Conservation (phyloP, 1,140 invertebrate genomes). For the Leptestheria dahalacensis region DNA sequence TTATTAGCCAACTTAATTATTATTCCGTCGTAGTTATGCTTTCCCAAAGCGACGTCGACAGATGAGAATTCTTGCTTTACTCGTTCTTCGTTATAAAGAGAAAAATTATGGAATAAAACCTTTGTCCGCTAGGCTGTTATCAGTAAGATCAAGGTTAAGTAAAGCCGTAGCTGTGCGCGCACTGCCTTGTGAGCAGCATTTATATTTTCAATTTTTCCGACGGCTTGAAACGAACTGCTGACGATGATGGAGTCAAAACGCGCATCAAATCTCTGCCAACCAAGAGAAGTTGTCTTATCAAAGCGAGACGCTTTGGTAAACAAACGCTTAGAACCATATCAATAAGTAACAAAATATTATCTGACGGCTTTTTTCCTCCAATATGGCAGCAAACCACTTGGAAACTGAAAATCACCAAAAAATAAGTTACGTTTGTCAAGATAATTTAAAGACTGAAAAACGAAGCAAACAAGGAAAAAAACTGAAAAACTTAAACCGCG, state of each 20-base stretch:
- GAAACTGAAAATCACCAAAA: not conserved
- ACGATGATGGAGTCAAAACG: not conserved
- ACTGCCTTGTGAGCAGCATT: not conserved
- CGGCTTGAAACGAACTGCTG: not conserved
- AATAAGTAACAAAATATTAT: not conserved
- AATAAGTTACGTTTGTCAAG: too few species aligned
- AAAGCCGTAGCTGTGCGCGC: not conserved
- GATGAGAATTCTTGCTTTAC: too few species aligned
- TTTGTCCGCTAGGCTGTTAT: too few species aligned
- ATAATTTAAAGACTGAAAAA: too few species aligned
- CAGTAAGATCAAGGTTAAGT: too few species aligned
- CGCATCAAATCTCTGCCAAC: not conserved
- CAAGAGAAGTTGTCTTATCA: not conserved
- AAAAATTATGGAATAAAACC: too few species aligned
- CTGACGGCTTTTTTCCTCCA: not conserved
- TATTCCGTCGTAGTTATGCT: too few species aligned
- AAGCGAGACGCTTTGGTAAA: not conserved
- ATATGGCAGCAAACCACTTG: not conserved
- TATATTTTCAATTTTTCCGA: not conserved
- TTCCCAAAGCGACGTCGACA: too few species aligned
- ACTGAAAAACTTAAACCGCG: too few species aligned
- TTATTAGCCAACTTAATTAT: too few species aligned
- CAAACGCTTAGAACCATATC: not conserved
- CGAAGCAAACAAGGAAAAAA: too few species aligned
- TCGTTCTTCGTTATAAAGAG: too few species aligned